Percentiles rank a stretch among this genome's conserved stretches.
phyloP scores from a whole-genome alignment of 2,797 vertebrate species.

The Sciurus carolinensis region DNA sequence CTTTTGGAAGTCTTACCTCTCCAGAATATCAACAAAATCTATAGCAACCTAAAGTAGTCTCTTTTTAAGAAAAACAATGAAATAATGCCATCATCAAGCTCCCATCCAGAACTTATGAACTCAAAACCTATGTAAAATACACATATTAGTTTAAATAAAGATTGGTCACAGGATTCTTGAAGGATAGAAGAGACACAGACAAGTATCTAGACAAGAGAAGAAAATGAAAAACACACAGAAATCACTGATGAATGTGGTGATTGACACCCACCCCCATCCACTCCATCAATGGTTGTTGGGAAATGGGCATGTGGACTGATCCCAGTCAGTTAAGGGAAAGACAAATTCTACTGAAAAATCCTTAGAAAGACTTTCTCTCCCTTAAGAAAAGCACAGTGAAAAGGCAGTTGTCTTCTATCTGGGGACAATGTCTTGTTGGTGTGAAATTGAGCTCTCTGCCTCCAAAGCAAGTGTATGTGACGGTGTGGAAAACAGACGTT shows the following conservation, averaged over 20 bases:
- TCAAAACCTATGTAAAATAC: constrained; percentile 34
- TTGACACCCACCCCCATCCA: neutral
- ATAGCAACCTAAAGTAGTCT: constrained; percentile 45
- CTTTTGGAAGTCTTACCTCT: neutral
- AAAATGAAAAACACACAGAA: constrained; percentile 5
- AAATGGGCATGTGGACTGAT: neutral
- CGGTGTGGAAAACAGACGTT: neutral
- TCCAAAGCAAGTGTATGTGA: neutral
- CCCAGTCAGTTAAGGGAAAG: neutral
- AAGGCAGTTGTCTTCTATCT: neutral
- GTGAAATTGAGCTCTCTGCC: neutral
- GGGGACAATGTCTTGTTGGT: neutral
- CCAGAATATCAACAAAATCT: neutral
- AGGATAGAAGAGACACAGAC: neutral
- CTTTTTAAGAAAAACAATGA: neutral
- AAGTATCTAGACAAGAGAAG: neutral
- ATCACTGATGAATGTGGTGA: neutral
- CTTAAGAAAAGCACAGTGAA: neutral
- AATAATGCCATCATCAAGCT: neutral
- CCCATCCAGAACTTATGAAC: neutral
- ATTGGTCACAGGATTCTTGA: neutral
- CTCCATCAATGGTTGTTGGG: neutral
- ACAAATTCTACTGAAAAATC: neutral
- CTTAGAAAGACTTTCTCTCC: neutral
- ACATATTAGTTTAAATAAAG: neutral